Evolutionary conservation across 2,797 vertebrate genomes (phyloP).

Genomic region (Tragopan temminckii): DNA sequence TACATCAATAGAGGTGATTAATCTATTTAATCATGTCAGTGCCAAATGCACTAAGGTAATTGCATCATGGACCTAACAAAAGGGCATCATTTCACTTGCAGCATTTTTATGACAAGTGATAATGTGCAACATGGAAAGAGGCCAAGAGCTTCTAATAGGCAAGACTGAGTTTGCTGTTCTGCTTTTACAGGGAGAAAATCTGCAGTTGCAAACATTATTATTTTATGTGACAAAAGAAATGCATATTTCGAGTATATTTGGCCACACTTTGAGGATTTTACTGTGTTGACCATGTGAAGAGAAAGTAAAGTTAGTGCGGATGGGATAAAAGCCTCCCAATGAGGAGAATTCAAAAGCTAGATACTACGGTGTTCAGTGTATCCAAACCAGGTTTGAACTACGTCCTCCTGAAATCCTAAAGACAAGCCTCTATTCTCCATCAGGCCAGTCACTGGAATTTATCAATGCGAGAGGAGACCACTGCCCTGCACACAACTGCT

Average conservation of each 20-base stretch:
- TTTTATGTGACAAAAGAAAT: background rate
- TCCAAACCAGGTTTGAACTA: background rate
- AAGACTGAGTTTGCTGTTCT: background rate
- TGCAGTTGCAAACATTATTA: background rate
- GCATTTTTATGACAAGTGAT: conserved; percentile 42
- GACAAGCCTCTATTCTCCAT: background rate
- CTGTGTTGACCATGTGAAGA: background rate
- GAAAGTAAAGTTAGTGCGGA: background rate
- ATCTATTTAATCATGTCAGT: conserved; percentile 38
- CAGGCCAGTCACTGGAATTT: background rate
- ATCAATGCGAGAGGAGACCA: background rate
- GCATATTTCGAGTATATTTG: background rate
- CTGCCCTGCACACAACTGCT: fast-evolving
- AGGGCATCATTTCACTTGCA: conserved; percentile 28
- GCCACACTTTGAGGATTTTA: background rate
- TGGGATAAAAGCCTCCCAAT: background rate
- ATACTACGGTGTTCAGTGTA: background rate
- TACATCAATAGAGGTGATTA: conserved; percentile 24
- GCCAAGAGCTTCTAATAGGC: conserved; percentile 21
- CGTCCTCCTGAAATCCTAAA: fast-evolving
- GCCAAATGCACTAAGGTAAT: conserved; percentile 52
- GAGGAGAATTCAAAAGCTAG: background rate
- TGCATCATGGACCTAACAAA: conserved; percentile 10
- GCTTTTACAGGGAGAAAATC: background rate
- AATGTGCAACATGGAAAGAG: conserved; percentile 44